These are phyloP conservation scores for Hirtodrosophila trivittata DNA, from an alignment of 2,888 invertebrate genomes.

Conservation along the genomic window DNA sequence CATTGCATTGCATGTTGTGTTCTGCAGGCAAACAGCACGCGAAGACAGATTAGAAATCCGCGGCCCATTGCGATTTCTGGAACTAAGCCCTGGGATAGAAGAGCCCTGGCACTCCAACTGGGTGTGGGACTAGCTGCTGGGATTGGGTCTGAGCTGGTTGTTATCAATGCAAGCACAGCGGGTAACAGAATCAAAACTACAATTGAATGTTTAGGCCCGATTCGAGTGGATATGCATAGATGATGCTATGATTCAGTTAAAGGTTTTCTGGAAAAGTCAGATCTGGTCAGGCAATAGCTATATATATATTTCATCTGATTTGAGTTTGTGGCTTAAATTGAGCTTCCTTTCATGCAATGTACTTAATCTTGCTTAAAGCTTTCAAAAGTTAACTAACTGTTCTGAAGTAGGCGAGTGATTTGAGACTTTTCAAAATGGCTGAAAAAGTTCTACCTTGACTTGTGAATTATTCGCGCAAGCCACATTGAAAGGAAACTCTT, in stretches of 20 bases:
- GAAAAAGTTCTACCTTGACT: slow-evolving; percentile 47
- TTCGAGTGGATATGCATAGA: slow-evolving; percentile 8
- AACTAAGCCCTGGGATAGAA: slow-evolving; percentile 13
- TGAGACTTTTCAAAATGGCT: slow-evolving; percentile 26
- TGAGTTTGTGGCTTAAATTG: too few relatives aligned
- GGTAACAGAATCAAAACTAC: slow-evolving; percentile 52
- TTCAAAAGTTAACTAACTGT: slow-evolving; percentile 1
- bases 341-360: too few relatives aligned
- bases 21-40: slow-evolving; percentile 75
- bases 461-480: slow-evolving; percentile 38
- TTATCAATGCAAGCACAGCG: slow-evolving; percentile 69
- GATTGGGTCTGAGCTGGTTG: slow-evolving; percentile 37
- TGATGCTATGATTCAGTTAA: too few relatives aligned
- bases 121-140: slow-evolving; percentile 4
- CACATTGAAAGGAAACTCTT: slow-evolving; percentile 39
- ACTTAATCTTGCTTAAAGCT: slow-evolving; percentile 9
- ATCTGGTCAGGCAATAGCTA: too few relatives aligned
- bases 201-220: slow-evolving; percentile 46
- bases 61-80: slow-evolving; percentile 32
- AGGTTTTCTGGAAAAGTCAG: too few relatives aligned
- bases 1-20: slow-evolving; percentile 70
- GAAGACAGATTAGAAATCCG: slow-evolving; percentile 75
- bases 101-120: slow-evolving; percentile 7
- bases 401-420: slow-evolving; percentile 25
- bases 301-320: too few relatives aligned